Base-by-base conservation (phyloP, 2,797 vertebrate species). In the Sebastiscus albofasciatus region DNA sequence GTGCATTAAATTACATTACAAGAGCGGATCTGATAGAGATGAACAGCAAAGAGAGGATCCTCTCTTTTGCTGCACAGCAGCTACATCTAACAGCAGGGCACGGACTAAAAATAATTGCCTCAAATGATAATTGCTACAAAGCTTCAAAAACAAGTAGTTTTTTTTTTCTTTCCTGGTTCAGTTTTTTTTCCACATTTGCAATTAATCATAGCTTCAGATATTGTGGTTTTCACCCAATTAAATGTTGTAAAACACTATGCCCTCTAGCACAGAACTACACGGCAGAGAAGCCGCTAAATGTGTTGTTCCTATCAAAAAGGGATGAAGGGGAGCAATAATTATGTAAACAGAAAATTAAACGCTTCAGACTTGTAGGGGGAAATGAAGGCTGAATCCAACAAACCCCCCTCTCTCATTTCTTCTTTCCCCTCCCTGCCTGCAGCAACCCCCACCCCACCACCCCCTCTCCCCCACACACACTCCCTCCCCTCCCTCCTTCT, bases 331-430 rank as follows among this genome's bases (percentile, higher is more conserved):
- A 81, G 86, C 83, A 90, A 88, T 90, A 91, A 93, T 92, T 92
- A 91, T 90, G 88, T 86, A 90, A 92, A 93, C 85, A 89, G 65
- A 88, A 90, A 93, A 92, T 91, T 84, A 89, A 92, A 92, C 81
- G 87, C 78, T 86, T 84, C 67, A 81, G 60, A 89, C 87, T 87
- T 87, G 83, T 82, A 69, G 77, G 70, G 87, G 87, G 77, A 92
- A 88, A 86, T 85, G 59, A 82, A 78, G 59, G 77, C 82, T 87
- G 79, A 54, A 72, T 81, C 20, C 66, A 75, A 72, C 67, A 42
- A 16, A 0, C 39, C 33, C 22, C 12, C 8, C 6, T 24, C 26
- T 54, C 62, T 49, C 26, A 24, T 34, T 62, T 33, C 49, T 22
- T 67, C 66, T 31, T 56, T 56, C 36, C 24, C 27, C 56, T 78